Base-by-base conservation (phyloP, 2,113 vertebrate species). In the Scomber colias region DNA sequence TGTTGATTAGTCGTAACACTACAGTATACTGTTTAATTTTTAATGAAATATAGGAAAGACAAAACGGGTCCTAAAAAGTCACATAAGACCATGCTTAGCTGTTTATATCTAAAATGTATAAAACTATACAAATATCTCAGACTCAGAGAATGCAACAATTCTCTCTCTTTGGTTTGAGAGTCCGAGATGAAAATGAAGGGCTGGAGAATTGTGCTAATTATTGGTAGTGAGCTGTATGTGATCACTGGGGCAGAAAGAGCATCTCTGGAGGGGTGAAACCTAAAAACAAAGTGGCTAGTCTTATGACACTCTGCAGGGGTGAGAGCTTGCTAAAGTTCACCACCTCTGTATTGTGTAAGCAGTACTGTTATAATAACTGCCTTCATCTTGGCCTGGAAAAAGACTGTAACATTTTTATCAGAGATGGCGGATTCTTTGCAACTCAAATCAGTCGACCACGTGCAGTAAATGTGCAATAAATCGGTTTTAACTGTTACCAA, bases 261-360 rank as follows among this genome's bases (percentile, higher is more conserved):
- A 88, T 90, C 92, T 94, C 79, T 92, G 83, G 89, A 89, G 91
- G 90, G 90, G 77, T 82, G 82, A 90, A 91, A 91, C 87, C 74
- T 87, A 79, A 90, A 92, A 94, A 92, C 90, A 90, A 92, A 92
- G 92, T 93, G 86, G 90, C 91, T 71, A 87, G 93, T 95, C 94
- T 95, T 87, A 93, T 94, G 94, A 95, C 89, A 92, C 93, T 84
- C 93, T 86, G 83, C 89, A 92, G 93, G 94, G 91, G 92, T 90
- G 87, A 83, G 48, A 90, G 89, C 87, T 85, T 90, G 90, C 90
- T 86, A 87, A 90, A 90, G 92, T 92, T 93, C 87, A 88, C 77
- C 89, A 92, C 92, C 94, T 92, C 74, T 82, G 63, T 93, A 87
- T 94, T 95, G 87, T 95, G 90, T 92, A 92, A 89, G 91, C 93